Base-by-base conservation (phyloP, 2,113 vertebrate genomes). In the Zosterops japonicus region DNA sequence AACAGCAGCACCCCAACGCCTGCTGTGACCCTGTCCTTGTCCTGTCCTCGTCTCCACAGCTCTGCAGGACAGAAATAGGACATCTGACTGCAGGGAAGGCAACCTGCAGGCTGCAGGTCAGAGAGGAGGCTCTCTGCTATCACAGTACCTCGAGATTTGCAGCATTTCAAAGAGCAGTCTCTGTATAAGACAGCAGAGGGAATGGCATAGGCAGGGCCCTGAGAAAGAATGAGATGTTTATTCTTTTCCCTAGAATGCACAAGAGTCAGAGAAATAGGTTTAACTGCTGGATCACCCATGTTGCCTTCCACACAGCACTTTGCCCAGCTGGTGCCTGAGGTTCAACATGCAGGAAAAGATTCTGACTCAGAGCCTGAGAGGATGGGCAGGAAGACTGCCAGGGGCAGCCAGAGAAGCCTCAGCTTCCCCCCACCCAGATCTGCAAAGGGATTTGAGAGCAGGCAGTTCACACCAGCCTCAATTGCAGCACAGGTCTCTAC, bases 171-270 rank as follows among this genome's bases (percentile, higher is more conserved):
- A 70, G 42, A 61, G 1, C 6, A 6, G 27, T 12, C 49, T 12
- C 55, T 55, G 12, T 2, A 1, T 9, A 11, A 36, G 22, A 27
- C 29, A 28, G 63, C 46, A 65, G 16, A 5, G 20, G 15, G 8
- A 82, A 59, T 0, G 4, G 23, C 56, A 35, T 0, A 20, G 57
- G 49, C 1, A 33, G 10, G 6, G 11, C 31, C 19, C 55, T 11
- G 20, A 63, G 50, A 29, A 64, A 31, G 13, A 24, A n/a, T 27
- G 15, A 57, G 28, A 19, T 13, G 5, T 23, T 70, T 46, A 12
- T 12, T 44, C 31, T 12, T 21, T 53, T 77, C 56, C 41, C 20
- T 16, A 16, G 22, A 3, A 42, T 0, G 5, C 17, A 36, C 8
- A 65, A 10, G 59, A 70, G 10, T 12, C 68, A 46, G 28, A 74